Evolutionary conservation across 1,140 invertebrate species (phyloP), one percentile per base, ranked within the genome.

Genomic region (Atopsyche davidsoni): DNA sequence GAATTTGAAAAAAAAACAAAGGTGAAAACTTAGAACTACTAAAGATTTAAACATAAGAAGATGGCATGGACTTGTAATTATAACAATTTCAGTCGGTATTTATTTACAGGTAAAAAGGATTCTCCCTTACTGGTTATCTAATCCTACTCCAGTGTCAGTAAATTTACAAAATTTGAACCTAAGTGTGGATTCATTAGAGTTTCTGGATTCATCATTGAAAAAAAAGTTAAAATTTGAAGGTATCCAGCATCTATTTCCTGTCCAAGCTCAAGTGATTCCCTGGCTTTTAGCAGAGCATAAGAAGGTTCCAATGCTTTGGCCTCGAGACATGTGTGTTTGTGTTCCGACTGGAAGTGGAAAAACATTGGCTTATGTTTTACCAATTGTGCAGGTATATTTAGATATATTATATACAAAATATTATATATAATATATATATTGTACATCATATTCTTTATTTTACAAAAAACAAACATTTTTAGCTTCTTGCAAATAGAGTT

Each of bases 261-360:
- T 97, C n/a, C 93, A 98, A 75, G 75, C 71, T 21, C 73, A 78
- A 61, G 80, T 96, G 0, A 85, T 97, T 52, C 87, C 89, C 2
- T 91, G 83, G 75, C 68, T 96, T 25, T 60, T 93, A 4, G 67
- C 80, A 52, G 76, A 76, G 51, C 72, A 80, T 46, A 67, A 75
- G 31, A 72, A 79, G 48, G 76, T 80, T 28, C 60, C 68, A 49
- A 66, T 74, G 1, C 77, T 81, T 54, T 80, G 86, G 67, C 85
- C 87, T 0, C 77, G 82, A 56, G 96, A 99, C 68, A 76, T 96
- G n/a, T 98, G 95, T 75, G 87, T 98, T 25, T 96, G 92, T 17
- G 92, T 95, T 32, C 93, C 95, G 16, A 99, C 96, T 11, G 96
- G 96, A 9, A 96, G 92, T 79, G 96, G 96, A 7, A 99, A 99